Conservation (phyloP, 2,797 vertebrate genomes). For the Hippopotamyrus pictus region DNA sequence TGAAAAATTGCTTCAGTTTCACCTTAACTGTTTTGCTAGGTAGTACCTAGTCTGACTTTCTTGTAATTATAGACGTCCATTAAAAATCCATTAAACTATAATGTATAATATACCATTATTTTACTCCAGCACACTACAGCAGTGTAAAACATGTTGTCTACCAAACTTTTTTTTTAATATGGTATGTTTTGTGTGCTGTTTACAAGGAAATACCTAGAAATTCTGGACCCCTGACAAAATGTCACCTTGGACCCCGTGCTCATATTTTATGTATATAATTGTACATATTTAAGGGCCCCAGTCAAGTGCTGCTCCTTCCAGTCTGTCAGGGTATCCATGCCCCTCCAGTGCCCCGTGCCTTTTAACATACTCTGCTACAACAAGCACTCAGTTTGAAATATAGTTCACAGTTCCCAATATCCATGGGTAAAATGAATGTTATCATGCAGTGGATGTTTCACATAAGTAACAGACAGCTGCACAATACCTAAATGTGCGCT, state of each 20-base stretch:
- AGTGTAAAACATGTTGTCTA: neutral
- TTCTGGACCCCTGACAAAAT: neutral
- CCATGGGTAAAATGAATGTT: neutral
- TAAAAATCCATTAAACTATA: neutral
- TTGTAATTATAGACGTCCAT: neutral
- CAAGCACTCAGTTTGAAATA: neutral
- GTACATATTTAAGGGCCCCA: neutral
- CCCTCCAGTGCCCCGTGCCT: neutral
- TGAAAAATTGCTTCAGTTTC: neutral
- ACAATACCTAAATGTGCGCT: neutral
- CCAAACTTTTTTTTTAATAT: neutral
- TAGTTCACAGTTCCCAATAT: neutral
- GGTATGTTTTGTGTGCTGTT: neutral
- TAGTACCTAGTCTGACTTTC: neutral
- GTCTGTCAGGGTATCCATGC: neutral
- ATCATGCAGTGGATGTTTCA: neutral
- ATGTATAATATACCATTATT: neutral
- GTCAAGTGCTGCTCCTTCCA: neutral
- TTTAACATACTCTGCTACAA: neutral
- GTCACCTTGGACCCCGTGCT: neutral
- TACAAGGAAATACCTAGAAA: neutral
- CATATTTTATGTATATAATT: neutral
- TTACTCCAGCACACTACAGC: neutral
- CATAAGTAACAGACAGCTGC: neutral
- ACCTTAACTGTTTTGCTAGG: neutral